Evolutionary conservation across 2,113 vertebrate species (phyloP), one percentile per base, ranked within the genome.

Genomic region (Telmatochromis sp.): DNA sequence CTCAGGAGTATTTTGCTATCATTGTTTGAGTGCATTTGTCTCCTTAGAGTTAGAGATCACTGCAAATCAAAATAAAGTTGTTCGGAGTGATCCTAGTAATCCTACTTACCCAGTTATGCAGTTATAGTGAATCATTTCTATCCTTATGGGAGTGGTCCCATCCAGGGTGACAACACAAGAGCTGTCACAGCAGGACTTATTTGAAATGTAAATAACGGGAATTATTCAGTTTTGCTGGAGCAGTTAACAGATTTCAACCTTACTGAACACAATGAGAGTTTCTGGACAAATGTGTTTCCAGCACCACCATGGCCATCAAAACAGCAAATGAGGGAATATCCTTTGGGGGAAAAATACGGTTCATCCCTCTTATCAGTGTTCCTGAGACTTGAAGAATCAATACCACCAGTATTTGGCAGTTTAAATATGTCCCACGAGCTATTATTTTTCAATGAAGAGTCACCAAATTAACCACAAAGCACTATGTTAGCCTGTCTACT

Each of bases 291-390:
- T 12, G 70, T 78, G 42, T 49, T 78, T 78, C 26, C 45, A 78
- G 6, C 73, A 51, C 73, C 45, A 78, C 45, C 45, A 73, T 73
- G 21, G 6, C 8, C 68, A 73, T 73, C 40, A 78, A 78, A 78
- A 51, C 26, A n/a, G 10, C 17, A 78, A 51, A 51, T 31, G 45
- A n/a, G 17, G 26, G 6, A 49, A 49, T 31, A 78, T 49, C 4
- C 2, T 49, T 31, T 78, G 14, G 57, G 63, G 1, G 1, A 0
- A 2, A 49, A 47, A 31, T 13, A 51, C 4, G 17, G 45, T 51
- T 51, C 17, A 33, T 33, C 10, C 26, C 26, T 78, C 73, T 68
- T 78, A 51, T 51, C 45, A 33, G 45, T 33, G 73, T 5, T 78
- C 4, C 9, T 19, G 70, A 78, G 70, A 78, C 23, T 5, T 49